phyloP scores from a whole-genome alignment of 1,140 invertebrate species.

The Drosophila pallidifrons region DNA sequence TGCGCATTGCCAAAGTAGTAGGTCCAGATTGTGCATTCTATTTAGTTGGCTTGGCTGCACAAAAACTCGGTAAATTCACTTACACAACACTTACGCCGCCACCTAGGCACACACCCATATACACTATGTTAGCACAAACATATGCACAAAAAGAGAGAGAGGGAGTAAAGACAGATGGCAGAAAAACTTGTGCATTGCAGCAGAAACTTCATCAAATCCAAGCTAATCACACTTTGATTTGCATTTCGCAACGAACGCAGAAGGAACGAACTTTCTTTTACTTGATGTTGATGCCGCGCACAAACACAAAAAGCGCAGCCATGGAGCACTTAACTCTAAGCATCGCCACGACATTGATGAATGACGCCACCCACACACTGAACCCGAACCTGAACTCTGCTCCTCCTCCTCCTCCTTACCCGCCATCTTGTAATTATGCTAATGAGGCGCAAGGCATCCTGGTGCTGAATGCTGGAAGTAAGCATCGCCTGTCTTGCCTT shows the following conservation, averaged over 20 bases:
- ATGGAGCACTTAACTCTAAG: conserved; percentile 73
- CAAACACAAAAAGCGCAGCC: conserved; percentile 70
- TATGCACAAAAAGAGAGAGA: neutral
- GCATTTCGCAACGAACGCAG: conserved; percentile 65
- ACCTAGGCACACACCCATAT: conserved; percentile 47
- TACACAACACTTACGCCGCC: conserved; percentile 75
- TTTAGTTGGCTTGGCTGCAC: conserved; percentile 6
- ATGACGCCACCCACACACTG: conserved; percentile 44
- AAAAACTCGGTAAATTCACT: conserved; percentile 67
- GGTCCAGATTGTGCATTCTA: conserved; percentile 39
- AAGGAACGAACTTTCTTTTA: conserved; percentile 49
- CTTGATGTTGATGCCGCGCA: conserved; percentile 3
- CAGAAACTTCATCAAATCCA: conserved; percentile 79
- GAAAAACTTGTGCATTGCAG: conserved; percentile 77
- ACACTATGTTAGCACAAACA: too few species aligned
- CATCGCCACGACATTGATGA: conserved; percentile 75
- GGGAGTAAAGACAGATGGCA: conserved; percentile 17
- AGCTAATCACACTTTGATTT: conserved; percentile 84
- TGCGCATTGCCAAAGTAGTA: conserved; percentile 60
- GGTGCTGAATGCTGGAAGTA: conserved; percentile 62
- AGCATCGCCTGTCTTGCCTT: conserved; percentile 56
- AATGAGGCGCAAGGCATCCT: conserved; percentile 65
- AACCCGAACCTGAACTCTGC: neutral
- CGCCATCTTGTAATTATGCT: conserved; percentile 77
- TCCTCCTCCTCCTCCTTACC: neutral